Evolutionary conservation across 2,888 invertebrate species (phyloP), one percentile per base, ranked within the genome.

Genomic region (Cheilosia pagana): DNA sequence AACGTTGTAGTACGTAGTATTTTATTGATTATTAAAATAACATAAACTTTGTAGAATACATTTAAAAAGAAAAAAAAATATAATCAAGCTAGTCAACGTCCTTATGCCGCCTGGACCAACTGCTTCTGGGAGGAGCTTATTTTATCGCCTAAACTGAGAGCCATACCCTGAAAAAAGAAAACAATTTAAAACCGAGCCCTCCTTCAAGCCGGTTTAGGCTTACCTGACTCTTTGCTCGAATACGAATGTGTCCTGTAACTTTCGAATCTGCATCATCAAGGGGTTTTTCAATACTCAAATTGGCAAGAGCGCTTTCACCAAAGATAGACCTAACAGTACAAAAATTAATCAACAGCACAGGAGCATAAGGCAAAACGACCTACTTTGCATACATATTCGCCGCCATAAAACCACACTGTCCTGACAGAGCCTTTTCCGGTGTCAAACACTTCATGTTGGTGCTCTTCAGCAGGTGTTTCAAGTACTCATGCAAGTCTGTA

Each of bases 391-490:
- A 99, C 94, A 99, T 95, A 92, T 99, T 99, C 53, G 99, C 99
- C 6, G 99, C 99, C 97, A 99, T 98, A 93, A 99, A 99, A 6
- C 99, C 99, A 92, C 99, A 99, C 88, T 99, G 98, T 0, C 99
- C 99, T 0, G 97, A 96, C 71, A 99, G 93, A 0, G 98, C 98
- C 94, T 98, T 98, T 89, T 98, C 98, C 0, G 99, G 99, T 1
- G 99, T 99, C 76, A 99, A 94, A 90, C 99, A 99, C 90, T 98
- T 98, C 99, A 99, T 99, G 92, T 99, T 99, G 81, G 99, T 99
- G 88, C 97, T 97, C 87, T 96, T 95, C 74, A 99, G 93, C 65
- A 99, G 93, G 90, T 99, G 98, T 82, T 96, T 95, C 71, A 99
- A 93, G 93, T 99, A 99, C 87, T 98, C 98, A 87, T 96, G 95